Conservation (phyloP, 2,797 vertebrate genomes). For the Microctenopoma stevenorrisi region DNA sequence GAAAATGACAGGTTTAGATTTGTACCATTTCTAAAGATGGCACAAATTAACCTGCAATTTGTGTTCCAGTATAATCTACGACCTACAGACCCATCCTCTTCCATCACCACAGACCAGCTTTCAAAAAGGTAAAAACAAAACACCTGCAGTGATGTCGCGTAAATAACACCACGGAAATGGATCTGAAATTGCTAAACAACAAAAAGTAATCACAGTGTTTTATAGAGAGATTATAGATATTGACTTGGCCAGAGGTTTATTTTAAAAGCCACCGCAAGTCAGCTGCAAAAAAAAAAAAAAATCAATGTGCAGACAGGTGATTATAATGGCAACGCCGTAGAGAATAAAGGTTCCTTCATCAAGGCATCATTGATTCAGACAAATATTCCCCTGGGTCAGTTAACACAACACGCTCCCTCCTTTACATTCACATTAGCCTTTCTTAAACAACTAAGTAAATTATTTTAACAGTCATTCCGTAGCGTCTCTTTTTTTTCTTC, state of each 20-base stretch:
- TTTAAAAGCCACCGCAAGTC: background rate
- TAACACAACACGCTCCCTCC: background rate
- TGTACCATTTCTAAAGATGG: background rate
- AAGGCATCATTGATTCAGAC: background rate
- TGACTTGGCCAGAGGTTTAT: background rate
- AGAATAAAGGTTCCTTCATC: conserved; percentile 1
- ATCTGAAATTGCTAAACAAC: background rate
- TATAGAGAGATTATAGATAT: background rate
- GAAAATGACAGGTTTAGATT: background rate
- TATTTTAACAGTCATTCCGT: conserved; percentile 1
- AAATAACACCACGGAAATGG: background rate
- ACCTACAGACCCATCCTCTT: background rate
- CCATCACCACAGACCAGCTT: background rate
- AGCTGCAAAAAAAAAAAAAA: background rate
- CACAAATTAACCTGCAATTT: conserved; percentile 1
- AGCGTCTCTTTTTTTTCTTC: background rate
- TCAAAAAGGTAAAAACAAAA: background rate
- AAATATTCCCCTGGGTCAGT: background rate
- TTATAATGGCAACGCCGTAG: background rate
- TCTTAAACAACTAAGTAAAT: background rate
- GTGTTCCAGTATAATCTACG: conserved; percentile 5
- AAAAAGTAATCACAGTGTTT: background rate
- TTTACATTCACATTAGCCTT: background rate
- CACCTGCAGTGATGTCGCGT: background rate
- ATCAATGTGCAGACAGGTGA: background rate